Conservation (phyloP, 1,140 invertebrate species). For the Gerris buenoi region DNA sequence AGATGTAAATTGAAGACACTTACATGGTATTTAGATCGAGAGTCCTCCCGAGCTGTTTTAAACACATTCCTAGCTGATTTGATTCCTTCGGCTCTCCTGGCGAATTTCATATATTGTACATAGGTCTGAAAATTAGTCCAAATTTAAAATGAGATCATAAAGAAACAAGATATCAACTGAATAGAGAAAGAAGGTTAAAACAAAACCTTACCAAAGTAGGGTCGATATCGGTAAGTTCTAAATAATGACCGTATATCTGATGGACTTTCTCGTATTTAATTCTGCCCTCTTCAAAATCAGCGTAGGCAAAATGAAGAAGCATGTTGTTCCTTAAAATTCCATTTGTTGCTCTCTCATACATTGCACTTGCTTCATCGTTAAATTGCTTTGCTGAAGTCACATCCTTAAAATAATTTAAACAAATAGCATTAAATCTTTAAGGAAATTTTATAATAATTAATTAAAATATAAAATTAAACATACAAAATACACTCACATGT, state of each 20-base stretch:
- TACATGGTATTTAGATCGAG: constrained; percentile 32
- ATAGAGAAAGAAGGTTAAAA: no score
- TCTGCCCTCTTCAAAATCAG: constrained; percentile 94
- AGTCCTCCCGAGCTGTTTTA: constrained; percentile 85
- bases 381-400: constrained; percentile 79
- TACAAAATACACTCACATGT: no score
- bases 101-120: constrained; percentile 99
- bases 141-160: no score
- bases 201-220: constrained; percentile 71
- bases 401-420: constrained; percentile 41
- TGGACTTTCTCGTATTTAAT: constrained; percentile 96
- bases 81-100: constrained; percentile 89
- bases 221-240: constrained; percentile 79
- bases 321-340: constrained; percentile 80
- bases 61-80: constrained; percentile 89
- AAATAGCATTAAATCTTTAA: no score
- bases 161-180: no score
- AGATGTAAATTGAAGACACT: no score
- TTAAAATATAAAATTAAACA: no score
- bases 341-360: constrained; percentile 80
- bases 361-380: constrained; percentile 81
- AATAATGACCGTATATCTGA: constrained; percentile 83
- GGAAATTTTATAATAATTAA: no score
- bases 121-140: no score
- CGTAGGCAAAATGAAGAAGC: constrained; percentile 92